These are phyloP conservation scores for Taxidea taxus DNA, from an alignment of 2,113 vertebrate genomes.

Conservation along the genomic window DNA sequence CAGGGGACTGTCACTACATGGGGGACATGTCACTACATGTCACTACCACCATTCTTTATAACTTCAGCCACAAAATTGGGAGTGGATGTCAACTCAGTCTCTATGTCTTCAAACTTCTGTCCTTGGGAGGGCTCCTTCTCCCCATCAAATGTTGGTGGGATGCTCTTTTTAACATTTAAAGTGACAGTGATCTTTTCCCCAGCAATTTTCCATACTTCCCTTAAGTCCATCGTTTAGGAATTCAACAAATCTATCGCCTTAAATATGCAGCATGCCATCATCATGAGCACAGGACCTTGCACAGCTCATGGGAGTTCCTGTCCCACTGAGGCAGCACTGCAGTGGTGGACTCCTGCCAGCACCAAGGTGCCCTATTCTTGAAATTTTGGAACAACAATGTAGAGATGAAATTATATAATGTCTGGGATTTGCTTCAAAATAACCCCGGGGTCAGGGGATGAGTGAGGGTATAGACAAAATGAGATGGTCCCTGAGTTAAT, in stretches of 20 bases:
- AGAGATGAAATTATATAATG: background rate
- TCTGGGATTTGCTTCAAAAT: constrained; percentile 26
- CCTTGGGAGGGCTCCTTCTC: constrained; percentile 88
- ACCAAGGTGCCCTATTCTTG: background rate
- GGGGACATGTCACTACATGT: too few species aligned
- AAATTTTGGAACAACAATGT: background rate
- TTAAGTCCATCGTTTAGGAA: constrained; percentile 93
- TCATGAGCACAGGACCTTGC: background rate
- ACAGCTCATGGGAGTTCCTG: too few species aligned
- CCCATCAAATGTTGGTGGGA: constrained; percentile 89
- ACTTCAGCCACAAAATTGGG: constrained; percentile 97
- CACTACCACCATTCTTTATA: constrained; percentile 88
- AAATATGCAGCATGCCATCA: background rate
- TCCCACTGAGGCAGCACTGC: background rate
- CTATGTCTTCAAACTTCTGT: constrained; percentile 88
- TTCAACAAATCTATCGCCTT: constrained; percentile 93
- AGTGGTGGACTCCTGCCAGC: background rate
- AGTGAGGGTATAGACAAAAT: background rate
- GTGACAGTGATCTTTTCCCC: constrained; percentile 92
- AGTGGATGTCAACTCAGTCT: constrained; percentile 92
- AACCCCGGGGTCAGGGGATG: background rate
- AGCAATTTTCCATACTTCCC: constrained; percentile 85
- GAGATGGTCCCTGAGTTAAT: background rate
- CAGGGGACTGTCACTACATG: too few species aligned
- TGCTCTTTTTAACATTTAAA: constrained; percentile 97